These are phyloP conservation scores for Yasuhikotakia modesta DNA, from an alignment of 2,797 vertebrate species.

Conservation along the genomic window DNA sequence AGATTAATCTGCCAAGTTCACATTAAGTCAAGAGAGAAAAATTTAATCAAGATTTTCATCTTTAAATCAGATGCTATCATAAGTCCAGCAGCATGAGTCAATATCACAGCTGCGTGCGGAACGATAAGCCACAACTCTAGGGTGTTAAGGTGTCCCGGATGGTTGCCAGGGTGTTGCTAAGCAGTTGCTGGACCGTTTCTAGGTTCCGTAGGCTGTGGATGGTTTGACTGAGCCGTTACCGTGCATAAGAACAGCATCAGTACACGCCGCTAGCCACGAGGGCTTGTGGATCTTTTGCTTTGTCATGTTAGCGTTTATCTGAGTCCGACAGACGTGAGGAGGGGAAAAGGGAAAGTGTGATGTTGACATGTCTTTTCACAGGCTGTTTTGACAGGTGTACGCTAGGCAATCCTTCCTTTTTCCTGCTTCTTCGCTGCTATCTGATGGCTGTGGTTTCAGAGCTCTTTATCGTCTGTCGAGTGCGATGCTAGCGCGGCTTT, in stretches of 20 bases:
- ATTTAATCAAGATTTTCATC: background rate
- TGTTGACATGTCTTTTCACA: slow-evolving; percentile 20
- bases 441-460: slow-evolving; percentile 26
- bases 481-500: slow-evolving; percentile 14
- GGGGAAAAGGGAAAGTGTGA: slow-evolving; percentile 10
- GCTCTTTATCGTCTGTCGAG: slow-evolving; percentile 17
- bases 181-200: background rate
- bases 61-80: background rate
- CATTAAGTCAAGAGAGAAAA: background rate
- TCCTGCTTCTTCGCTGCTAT: slow-evolving; percentile 7
- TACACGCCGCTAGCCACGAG: background rate
- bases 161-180: background rate
- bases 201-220: background rate
- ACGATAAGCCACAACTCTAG: background rate
- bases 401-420: slow-evolving; percentile 29
- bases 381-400: slow-evolving; percentile 26
- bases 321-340: slow-evolving; percentile 17
- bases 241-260: background rate
- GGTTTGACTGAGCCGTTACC: background rate
- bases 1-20: background rate
- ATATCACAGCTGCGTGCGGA: background rate
- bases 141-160: background rate
- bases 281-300: background rate
- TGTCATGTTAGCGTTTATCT: slow-evolving; percentile 23
- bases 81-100: background rate